phyloP scores from a whole-genome alignment of 2,113 vertebrate species.

The Petrocephalus microphthalmus region DNA sequence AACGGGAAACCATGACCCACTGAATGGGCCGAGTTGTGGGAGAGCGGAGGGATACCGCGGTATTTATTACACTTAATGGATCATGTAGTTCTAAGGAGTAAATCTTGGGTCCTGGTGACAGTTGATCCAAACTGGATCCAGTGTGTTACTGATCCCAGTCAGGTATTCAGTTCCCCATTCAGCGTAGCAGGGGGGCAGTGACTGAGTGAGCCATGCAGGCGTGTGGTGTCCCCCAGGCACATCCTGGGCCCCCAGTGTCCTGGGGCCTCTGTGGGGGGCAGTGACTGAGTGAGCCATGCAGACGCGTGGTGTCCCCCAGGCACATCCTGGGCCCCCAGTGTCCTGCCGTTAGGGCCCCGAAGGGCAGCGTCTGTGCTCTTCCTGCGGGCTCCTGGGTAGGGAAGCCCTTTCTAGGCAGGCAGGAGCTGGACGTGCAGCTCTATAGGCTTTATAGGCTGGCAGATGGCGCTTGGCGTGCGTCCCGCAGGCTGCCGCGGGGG shows the following conservation, averaged over 20 bases:
- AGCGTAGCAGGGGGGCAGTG: too few species aligned
- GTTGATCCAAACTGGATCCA: slow-evolving; percentile 44
- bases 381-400: slow-evolving; percentile 13
- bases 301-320: not conserved
- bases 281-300: not conserved
- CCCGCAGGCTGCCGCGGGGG: not conserved
- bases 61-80: not conserved
- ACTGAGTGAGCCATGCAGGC: too few species aligned
- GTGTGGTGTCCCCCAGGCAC: too few species aligned
- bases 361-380: not conserved
- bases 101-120: not conserved
- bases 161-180: slow-evolving; percentile 40
- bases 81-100: not conserved
- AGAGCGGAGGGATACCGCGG: not conserved
- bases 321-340: not conserved
- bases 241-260: too few species aligned
- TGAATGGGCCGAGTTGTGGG: not conserved
- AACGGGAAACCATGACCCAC: not conserved
- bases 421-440: slow-evolving; percentile 38
- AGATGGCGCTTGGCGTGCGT: not conserved
- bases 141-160: slow-evolving; percentile 41
- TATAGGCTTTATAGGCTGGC: too few species aligned
- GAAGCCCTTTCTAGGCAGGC: slow-evolving; percentile 37
- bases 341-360: not conserved
- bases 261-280: not conserved